Conservation (phyloP, 2,888 invertebrate species). For the Sicus ferrugineus region DNA sequence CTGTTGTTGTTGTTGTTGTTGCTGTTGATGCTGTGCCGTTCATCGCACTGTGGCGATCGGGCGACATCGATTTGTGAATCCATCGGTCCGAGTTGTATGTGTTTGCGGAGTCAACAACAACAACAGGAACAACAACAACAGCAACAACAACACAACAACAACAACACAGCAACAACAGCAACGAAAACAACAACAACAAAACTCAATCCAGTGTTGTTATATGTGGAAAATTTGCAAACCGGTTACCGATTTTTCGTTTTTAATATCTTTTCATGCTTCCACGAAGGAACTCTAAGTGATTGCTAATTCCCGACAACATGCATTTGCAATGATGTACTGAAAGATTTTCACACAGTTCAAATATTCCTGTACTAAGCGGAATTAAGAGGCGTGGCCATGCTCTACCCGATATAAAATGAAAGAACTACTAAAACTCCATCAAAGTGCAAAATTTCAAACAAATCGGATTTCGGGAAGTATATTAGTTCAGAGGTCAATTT, state of each 20-base stretch:
- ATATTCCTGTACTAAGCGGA: no score
- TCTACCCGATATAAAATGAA: no score
- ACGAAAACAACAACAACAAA: neutral
- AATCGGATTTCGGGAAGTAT: no score
- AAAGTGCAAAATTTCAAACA: no score
- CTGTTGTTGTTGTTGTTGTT: conserved; percentile 4
- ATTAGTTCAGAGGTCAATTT: no score
- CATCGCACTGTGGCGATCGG: neutral
- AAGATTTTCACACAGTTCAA: no score
- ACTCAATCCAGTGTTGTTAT: conserved; percentile 8
- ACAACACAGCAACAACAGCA: no score
- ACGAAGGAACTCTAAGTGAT: neutral
- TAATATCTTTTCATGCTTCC: neutral
- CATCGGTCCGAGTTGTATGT: conserved; percentile 15
- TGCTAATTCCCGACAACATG: neutral
- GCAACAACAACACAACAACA: no score
- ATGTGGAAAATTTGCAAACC: neutral
- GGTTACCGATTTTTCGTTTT: neutral
- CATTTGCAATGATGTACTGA: no score
- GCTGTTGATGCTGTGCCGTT: conserved; percentile 5
- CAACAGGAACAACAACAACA: neutral
- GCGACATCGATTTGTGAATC: conserved; percentile 24
- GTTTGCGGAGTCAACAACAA: conserved; percentile 2
- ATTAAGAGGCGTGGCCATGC: no score
- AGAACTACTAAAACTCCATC: no score